A percentile compares a stretch with the other conserved stretches of the same genome.
These are phyloP conservation scores for Pogonomyrmex barbatus DNA, from an alignment of 1,140 invertebrate genomes.

Conservation along the genomic window DNA sequence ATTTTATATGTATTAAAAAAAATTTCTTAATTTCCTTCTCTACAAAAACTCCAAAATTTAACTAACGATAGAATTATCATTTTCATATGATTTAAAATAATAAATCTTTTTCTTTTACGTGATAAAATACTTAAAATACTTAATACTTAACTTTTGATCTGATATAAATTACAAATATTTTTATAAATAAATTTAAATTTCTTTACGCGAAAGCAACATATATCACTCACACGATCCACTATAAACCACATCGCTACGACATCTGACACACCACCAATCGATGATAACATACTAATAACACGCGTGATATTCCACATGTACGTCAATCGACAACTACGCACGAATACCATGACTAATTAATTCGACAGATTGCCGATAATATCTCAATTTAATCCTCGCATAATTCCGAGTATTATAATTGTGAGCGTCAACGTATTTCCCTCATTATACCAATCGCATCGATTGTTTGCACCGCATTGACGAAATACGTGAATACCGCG, in stretches of 20 bases:
- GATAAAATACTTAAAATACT: background rate
- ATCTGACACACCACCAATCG: background rate
- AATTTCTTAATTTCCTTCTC: background rate
- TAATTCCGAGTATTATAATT: no score
- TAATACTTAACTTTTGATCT: background rate
- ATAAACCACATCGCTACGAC: background rate
- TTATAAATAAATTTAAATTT: background rate
- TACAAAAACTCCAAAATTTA: background rate
- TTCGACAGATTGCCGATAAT: conserved; percentile 18
- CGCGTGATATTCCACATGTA: background rate
- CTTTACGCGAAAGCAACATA: background rate
- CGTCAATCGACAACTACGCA: background rate
- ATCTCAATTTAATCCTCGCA: conserved; percentile 20
- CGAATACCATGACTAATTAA: conserved; percentile 39
- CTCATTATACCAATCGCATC: background rate
- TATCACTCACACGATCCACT: background rate
- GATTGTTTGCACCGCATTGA: conserved; percentile 6
- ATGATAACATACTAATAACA: background rate
- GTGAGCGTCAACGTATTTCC: background rate
- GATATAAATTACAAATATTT: no score
- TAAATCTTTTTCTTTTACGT: background rate
- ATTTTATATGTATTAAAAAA: background rate
- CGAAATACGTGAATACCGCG: background rate
- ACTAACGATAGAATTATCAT: background rate
- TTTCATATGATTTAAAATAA: background rate